phyloP scores from a whole-genome alignment of 2,113 vertebrate genomes.

The Syngnathoides biaculeatus region DNA sequence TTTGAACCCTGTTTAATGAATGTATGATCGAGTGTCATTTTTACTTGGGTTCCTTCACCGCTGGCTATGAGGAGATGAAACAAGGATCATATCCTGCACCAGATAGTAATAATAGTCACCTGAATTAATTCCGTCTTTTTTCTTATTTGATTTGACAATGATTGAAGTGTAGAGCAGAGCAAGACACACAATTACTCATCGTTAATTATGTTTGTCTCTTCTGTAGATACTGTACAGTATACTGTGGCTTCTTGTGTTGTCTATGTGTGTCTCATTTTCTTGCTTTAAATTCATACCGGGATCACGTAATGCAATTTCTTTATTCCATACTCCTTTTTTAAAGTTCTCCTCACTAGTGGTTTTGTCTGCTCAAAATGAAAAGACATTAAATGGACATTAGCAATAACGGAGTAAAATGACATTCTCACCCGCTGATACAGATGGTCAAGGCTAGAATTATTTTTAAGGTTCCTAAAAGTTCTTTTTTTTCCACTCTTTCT shows the following conservation, averaged over 20 bases:
- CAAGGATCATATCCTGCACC: slow-evolving; percentile 32
- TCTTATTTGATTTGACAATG: slow-evolving; percentile 27
- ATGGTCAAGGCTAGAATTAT: too few relatives aligned
- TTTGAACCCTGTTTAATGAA: background rate
- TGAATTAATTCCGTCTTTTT: slow-evolving; percentile 33
- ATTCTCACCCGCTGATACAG: too few relatives aligned
- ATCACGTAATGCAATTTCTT: too few relatives aligned
- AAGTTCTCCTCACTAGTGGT: too few relatives aligned
- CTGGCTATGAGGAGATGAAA: slow-evolving; percentile 50
- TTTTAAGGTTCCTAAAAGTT: too few relatives aligned
- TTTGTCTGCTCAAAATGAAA: too few relatives aligned
- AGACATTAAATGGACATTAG: too few relatives aligned
- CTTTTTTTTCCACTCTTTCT: too few relatives aligned
- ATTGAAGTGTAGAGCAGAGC: slow-evolving; percentile 10
- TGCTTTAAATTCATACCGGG: background rate
- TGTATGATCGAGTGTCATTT: slow-evolving; percentile 4
- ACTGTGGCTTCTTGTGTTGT: background rate
- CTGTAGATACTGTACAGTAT: background rate
- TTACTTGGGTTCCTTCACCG: slow-evolving; percentile 16
- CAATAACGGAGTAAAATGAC: too few relatives aligned
- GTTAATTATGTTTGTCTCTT: slow-evolving; percentile 7
- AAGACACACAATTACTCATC: slow-evolving; percentile 14
- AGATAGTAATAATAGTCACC: slow-evolving; percentile 39
- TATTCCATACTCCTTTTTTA: too few relatives aligned
- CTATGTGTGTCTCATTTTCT: slow-evolving; percentile 3